phyloP scores from a whole-genome alignment of 2,888 invertebrate species.

The Schrankia costaestrigalis region DNA sequence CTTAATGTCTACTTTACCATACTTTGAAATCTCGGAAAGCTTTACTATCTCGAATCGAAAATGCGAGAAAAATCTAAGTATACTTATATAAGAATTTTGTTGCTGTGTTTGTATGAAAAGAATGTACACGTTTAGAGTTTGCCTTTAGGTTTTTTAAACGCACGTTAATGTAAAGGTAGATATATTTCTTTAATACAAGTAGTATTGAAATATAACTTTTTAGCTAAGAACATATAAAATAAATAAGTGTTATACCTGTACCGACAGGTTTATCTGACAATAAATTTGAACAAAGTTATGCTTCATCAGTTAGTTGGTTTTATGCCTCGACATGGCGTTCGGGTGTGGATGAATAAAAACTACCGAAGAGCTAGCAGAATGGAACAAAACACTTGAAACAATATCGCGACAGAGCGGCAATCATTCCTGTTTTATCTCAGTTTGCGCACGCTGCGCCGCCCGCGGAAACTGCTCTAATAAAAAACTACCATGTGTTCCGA shows the following conservation, averaged over 20 bases:
- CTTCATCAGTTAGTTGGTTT: conserved; percentile 41
- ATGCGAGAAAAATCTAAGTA: conserved; percentile 27
- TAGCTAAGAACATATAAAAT: too few relatives aligned
- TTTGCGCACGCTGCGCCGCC: conserved; percentile 71
- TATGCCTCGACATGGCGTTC: conserved; percentile 49
- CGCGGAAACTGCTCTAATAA: conserved; percentile 73
- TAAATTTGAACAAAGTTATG: conserved; percentile 41
- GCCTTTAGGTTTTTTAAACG: background rate
- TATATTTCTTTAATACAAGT: too few relatives aligned
- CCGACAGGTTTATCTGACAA: too few relatives aligned
- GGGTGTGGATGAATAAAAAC: conserved; percentile 62
- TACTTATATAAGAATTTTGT: too few relatives aligned
- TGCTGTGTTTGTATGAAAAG: conserved; percentile 20
- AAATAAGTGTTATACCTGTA: too few relatives aligned
- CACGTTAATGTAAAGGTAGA: too few relatives aligned
- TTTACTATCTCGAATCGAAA: conserved; percentile 28
- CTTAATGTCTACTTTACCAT: conserved; percentile 48
- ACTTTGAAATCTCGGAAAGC: conserved; percentile 32
- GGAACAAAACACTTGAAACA: conserved; percentile 75
- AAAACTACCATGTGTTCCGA: conserved; percentile 63
- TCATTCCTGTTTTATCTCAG: conserved; percentile 78
- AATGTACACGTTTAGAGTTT: background rate
- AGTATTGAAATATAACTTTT: too few relatives aligned
- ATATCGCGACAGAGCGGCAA: conserved; percentile 75
- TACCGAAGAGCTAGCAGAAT: conserved; percentile 54